These are phyloP conservation scores for Drosophila eugracilis DNA, from an alignment of 1,140 invertebrate species.

Conservation along the genomic window DNA sequence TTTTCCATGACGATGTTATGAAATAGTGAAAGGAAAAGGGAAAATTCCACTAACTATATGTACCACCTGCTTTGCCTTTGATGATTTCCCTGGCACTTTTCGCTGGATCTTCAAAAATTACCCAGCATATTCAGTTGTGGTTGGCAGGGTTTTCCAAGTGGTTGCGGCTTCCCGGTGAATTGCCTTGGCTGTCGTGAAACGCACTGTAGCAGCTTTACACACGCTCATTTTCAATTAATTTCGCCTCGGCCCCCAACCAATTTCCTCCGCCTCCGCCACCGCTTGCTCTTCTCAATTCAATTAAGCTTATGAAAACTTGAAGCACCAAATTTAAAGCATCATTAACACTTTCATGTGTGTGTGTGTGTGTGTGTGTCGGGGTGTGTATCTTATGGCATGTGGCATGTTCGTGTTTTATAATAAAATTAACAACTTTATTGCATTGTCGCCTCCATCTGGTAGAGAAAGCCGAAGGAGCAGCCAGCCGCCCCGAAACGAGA, in stretches of 20 bases:
- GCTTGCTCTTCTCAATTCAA: slow-evolving; percentile 48
- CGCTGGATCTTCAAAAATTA: background rate
- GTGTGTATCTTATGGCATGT: slow-evolving; percentile 11
- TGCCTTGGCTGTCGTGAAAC: slow-evolving; percentile 23
- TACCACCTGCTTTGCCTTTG: background rate
- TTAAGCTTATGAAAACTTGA: slow-evolving; percentile 73
- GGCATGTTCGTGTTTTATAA: slow-evolving; percentile 54
- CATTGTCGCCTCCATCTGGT: slow-evolving; percentile 33
- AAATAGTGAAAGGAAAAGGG: background rate
- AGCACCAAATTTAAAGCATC: slow-evolving; percentile 71
- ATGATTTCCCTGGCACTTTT: background rate
- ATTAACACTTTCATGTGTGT: slow-evolving; percentile 64
- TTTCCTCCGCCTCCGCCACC: background rate
- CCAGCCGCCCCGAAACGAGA: background rate
- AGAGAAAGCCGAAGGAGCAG: background rate
- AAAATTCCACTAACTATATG: too few relatives aligned
- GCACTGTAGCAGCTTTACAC: slow-evolving; percentile 37
- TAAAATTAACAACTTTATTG: slow-evolving; percentile 76
- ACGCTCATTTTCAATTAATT: slow-evolving; percentile 55
- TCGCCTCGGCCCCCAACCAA: slow-evolving; percentile 7
- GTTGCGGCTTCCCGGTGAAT: slow-evolving; percentile 2
- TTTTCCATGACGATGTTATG: background rate
- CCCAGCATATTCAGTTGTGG: slow-evolving; percentile 2
- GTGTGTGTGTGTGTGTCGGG: slow-evolving; percentile 9
- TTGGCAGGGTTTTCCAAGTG: slow-evolving; percentile 9